Conservation (phyloP, 2,888 invertebrate species). For the Patella ulyssiponensis region DNA sequence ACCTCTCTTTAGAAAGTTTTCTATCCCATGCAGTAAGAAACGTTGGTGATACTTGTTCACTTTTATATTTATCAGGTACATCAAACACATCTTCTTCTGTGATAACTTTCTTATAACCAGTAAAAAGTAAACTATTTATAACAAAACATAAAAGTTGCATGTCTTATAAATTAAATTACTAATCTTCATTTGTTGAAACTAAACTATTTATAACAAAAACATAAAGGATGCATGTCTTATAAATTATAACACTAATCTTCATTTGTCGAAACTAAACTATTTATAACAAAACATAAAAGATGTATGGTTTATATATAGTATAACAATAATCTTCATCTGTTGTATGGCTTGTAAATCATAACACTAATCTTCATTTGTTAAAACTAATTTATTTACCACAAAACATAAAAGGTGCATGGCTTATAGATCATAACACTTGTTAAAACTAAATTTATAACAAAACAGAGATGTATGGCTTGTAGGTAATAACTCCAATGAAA, state of each 20-base stretch:
- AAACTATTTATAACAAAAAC: too few species aligned
- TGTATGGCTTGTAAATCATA: too few species aligned
- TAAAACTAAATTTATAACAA: background rate
- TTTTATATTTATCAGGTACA: slow-evolving; percentile 51
- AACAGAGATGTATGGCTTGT: background rate
- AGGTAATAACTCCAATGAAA: background rate
- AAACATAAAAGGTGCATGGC: background rate
- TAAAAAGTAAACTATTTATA: slow-evolving; percentile 54
- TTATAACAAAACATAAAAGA: too few species aligned
- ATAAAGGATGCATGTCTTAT: background rate
- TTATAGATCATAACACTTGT: background rate
- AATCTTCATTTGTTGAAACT: background rate
- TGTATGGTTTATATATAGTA: slow-evolving; percentile 26
- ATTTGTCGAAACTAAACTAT: background rate
- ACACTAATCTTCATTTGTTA: too few species aligned
- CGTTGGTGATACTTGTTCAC: slow-evolving; percentile 42
- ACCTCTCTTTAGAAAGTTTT: slow-evolving; percentile 27
- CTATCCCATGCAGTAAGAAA: slow-evolving; percentile 30
- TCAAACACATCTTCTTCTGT: slow-evolving; percentile 65
- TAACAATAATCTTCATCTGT: too few species aligned
- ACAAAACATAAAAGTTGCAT: background rate
- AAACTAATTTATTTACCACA: too few species aligned
- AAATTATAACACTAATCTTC: background rate
- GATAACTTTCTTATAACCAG: slow-evolving; percentile 67
- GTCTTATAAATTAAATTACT: background rate